Evolutionary conservation across 2,113 vertebrate genomes (phyloP).

Genomic region (Halichoeres trimaculatus): DNA sequence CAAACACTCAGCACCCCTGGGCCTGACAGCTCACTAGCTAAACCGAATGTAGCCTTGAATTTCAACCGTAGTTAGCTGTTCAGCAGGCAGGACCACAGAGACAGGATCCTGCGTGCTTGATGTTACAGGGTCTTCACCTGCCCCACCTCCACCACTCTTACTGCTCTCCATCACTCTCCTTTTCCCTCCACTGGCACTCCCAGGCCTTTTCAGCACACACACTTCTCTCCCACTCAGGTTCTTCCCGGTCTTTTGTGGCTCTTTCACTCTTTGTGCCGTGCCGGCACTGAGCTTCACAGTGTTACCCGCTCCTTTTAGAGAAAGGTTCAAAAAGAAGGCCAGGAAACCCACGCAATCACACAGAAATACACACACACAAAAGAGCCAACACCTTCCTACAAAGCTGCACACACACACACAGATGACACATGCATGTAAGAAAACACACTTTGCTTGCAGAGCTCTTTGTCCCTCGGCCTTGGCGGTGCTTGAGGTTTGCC

Average conservation of each 20-base stretch:
- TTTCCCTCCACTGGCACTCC: not conserved
- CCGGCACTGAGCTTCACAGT: not conserved
- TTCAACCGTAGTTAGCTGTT: slow-evolving; percentile 23
- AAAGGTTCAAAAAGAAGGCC: slow-evolving; percentile 15
- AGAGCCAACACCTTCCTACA: slow-evolving; percentile 11
- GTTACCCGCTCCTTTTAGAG: slow-evolving; percentile 3
- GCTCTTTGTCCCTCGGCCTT: slow-evolving; percentile 13
- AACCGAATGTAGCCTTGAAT: slow-evolving; percentile 37
- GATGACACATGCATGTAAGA: not conserved
- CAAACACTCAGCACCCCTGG: not conserved
- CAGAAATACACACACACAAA: not conserved
- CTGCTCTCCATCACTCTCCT: slow-evolving; percentile 14
- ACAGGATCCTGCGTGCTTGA: slow-evolving; percentile 35
- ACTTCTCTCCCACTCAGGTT: slow-evolving; percentile 15
- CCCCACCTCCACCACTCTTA: slow-evolving; percentile 41
- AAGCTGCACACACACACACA: not conserved
- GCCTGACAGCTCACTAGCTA: not conserved
- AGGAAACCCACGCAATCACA: slow-evolving; percentile 4
- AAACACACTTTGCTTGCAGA: not conserved
- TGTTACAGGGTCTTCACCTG: slow-evolving; percentile 40
- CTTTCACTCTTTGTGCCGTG: slow-evolving; percentile 31
- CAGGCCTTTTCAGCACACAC: not conserved
- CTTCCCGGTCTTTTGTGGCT: slow-evolving; percentile 20
- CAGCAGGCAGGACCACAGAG: slow-evolving; percentile 17
- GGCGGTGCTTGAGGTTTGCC: slow-evolving; percentile 3